A percentile compares a stretch with the other conserved stretches of the same genome.
These are phyloP conservation scores for Tinea trinotella DNA, from an alignment of 2,888 invertebrate genomes.

Conservation along the genomic window DNA sequence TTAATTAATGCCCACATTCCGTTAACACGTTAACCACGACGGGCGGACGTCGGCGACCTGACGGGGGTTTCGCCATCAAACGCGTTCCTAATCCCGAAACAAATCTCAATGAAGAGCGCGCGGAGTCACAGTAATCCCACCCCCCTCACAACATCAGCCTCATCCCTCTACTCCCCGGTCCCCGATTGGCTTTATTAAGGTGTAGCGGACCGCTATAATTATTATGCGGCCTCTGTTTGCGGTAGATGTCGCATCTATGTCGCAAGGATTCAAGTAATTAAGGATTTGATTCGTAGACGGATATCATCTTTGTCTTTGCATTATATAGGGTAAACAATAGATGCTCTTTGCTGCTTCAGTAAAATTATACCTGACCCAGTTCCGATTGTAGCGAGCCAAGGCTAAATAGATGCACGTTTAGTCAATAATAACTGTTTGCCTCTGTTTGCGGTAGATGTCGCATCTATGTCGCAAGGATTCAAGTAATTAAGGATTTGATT, in stretches of 20 bases:
- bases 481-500: constrained; percentile 67
- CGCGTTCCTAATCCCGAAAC: constrained; percentile 67
- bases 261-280: constrained; percentile 65
- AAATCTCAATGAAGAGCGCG: constrained; percentile 71
- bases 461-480: constrained; percentile 62
- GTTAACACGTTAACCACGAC: constrained; percentile 40
- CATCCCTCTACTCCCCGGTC: constrained; percentile 31
- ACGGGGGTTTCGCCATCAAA: constrained; percentile 51
- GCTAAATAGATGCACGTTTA: too few relatives aligned
- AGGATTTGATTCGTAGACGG: constrained; percentile 57
- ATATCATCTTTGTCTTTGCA: constrained; percentile 29
- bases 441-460: constrained; percentile 68
- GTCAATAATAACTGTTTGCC: too few relatives aligned
- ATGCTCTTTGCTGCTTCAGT: not conserved
- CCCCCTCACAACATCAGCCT: constrained; percentile 31
- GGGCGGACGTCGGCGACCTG: constrained; percentile 18
- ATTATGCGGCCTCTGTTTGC: constrained; percentile 72
- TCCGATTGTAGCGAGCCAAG: too few relatives aligned
- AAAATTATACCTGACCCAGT: too few relatives aligned
- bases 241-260: constrained; percentile 64
- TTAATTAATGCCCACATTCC: constrained; percentile 39
- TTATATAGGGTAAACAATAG: not conserved
- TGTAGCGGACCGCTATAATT: constrained; percentile 71
- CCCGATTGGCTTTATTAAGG: constrained; percentile 72
- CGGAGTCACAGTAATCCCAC: constrained; percentile 55